A percentile compares a stretch with the other conserved stretches of the same genome.
These are phyloP conservation scores for Scaptodrosophila lebanonensis DNA, from an alignment of 1,140 invertebrate species.

Conservation along the genomic window DNA sequence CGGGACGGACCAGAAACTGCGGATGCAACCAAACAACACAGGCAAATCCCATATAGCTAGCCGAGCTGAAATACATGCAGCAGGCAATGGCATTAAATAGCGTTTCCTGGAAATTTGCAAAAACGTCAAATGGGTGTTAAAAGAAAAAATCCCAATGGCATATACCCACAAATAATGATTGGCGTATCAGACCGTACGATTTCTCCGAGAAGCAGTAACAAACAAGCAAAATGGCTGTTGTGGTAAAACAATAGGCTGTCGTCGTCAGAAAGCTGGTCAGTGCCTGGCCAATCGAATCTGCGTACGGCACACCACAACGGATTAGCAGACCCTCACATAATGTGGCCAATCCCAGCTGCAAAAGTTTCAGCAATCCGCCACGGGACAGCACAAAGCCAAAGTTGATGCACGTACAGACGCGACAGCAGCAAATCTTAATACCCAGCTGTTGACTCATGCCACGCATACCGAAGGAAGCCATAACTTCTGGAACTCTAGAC, in stretches of 20 bases:
- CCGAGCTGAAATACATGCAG: conserved; percentile 85
- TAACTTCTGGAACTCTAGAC: conserved; percentile 1
- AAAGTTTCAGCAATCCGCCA: conserved; percentile 84
- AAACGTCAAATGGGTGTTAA: neutral
- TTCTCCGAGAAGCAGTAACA: conserved; percentile 88
- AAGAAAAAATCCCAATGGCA: too few species aligned
- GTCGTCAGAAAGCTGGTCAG: conserved; percentile 87
- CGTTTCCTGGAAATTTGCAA: conserved; percentile 80
- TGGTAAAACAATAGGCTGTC: conserved; percentile 85
- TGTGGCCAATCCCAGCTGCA: conserved; percentile 85
- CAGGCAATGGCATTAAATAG: conserved; percentile 86
- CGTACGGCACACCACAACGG: conserved; percentile 84
- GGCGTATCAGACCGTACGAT: conserved; percentile 83
- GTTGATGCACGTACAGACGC: conserved; percentile 87
- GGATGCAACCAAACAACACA: conserved; percentile 86
- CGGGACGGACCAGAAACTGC: conserved; percentile 79
- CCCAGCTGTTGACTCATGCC: conserved; percentile 77
- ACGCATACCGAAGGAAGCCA: conserved; percentile 64
- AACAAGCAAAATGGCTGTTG: conserved; percentile 83
- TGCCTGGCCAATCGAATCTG: conserved; percentile 82
- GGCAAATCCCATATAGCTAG: conserved; percentile 86
- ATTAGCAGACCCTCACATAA: conserved; percentile 87
- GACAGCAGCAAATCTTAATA: conserved; percentile 84
- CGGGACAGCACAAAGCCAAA: conserved; percentile 84
- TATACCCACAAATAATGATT: conserved; percentile 88